These are phyloP conservation scores for Hyposmocoma kahamanoa DNA, from an alignment of 1,140 invertebrate species.

Conservation along the genomic window DNA sequence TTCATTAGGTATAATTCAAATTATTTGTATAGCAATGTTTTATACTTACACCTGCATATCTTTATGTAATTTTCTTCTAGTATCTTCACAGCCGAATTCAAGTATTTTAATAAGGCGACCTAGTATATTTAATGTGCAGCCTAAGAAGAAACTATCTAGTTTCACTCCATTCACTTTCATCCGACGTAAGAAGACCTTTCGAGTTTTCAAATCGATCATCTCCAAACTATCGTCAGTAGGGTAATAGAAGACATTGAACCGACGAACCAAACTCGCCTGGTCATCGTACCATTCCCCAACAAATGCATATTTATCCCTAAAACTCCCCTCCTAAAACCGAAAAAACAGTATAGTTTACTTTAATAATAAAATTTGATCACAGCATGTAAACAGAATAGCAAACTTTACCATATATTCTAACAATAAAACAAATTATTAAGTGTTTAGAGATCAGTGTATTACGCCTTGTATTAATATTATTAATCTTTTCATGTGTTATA, in stretches of 20 bases:
- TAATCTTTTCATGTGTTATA: too few relatives aligned
- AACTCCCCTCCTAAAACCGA: slow-evolving; percentile 56
- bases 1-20: too few relatives aligned
- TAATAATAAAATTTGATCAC: background rate
- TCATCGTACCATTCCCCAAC: slow-evolving; percentile 89
- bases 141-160: slow-evolving; percentile 83
- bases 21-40: too few relatives aligned
- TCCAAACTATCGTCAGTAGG: slow-evolving; percentile 83
- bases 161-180: slow-evolving; percentile 80
- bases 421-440: too few relatives aligned
- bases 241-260: slow-evolving; percentile 85
- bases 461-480: too few relatives aligned
- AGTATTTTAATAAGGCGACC: slow-evolving; percentile 84
- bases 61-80: slow-evolving; percentile 75
- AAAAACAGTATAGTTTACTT: slow-evolving; percentile 4
- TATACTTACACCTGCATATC: slow-evolving; percentile 78
- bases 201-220: slow-evolving; percentile 86
- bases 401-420: too few relatives aligned
- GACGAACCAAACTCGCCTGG: slow-evolving; percentile 79
- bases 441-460: too few relatives aligned
- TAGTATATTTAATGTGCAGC: slow-evolving; percentile 84
- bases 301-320: slow-evolving; percentile 75
- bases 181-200: slow-evolving; percentile 83
- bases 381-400: too few relatives aligned
- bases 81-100: slow-evolving; percentile 83